phyloP scores from a whole-genome alignment of 2,797 vertebrate genomes.

The Pseudotriccus pelzelni region DNA sequence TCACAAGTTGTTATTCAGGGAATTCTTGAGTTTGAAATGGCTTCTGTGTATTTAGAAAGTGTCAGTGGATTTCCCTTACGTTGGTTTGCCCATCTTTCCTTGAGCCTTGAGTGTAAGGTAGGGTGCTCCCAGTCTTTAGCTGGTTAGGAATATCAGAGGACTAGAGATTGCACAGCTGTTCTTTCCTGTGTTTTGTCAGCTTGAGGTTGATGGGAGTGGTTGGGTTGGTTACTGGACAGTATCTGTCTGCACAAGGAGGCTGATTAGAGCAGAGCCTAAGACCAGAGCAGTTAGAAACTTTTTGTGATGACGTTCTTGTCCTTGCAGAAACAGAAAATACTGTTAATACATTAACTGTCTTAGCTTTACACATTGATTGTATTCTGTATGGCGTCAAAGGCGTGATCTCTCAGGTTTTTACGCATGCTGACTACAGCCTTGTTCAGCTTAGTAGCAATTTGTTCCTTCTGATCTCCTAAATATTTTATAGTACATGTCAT shows the following conservation, averaged over 20 bases:
- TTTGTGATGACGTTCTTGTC: neutral
- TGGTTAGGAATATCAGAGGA: neutral
- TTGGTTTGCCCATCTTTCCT: neutral
- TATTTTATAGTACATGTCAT: neutral
- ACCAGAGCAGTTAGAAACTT: neutral
- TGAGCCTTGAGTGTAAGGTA: rapidly evolving
- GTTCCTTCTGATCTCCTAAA: neutral
- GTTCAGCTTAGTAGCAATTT: neutral
- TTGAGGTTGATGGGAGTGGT: neutral
- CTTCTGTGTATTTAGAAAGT: neutral
- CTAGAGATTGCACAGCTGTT: neutral
- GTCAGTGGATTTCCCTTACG: neutral
- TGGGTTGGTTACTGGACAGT: neutral
- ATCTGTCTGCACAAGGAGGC: neutral
- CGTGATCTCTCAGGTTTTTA: neutral
- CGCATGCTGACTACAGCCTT: neutral
- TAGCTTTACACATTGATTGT: neutral
- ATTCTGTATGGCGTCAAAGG: neutral
- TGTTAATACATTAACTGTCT: neutral
- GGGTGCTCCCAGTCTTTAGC: neutral
- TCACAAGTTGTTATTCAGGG: neutral
- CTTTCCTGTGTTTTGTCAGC: neutral
- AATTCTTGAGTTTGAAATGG: neutral
- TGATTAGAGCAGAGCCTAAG: neutral
- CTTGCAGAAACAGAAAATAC: neutral